Base-by-base conservation (phyloP, 2,113 vertebrate species). In the Hystrix cristata region DNA sequence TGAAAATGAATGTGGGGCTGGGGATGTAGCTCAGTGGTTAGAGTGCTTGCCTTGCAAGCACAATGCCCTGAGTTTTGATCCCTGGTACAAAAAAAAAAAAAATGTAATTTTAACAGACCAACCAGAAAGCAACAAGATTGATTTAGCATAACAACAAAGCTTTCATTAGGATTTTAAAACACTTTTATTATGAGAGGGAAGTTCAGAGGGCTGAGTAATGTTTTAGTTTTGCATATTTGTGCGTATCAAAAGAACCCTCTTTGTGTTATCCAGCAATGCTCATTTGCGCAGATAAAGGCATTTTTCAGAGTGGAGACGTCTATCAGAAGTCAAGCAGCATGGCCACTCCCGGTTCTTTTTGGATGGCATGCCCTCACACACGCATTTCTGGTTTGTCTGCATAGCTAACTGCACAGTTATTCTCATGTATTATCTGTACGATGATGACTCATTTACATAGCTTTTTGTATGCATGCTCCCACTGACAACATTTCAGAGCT, bases 121-220 rank as follows among this genome's bases (percentile, higher is more conserved):
- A 67, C 84, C 98, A 98, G 95, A 98, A 98, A 98, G 96, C 86
- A 98, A 79, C 84, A 98, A 80, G 97, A 98, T 98, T 98, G 97
- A 98, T 95, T 98, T 98, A 98, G 95, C 95, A 97, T 98, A 97
- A 98, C 96, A 98, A 97, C 95, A 97, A 97, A 98, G 92, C 53
- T 95, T 55, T 95, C 97, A 83, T 96, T 98, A 96, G 85, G 87
- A 43, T 64, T 97, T 76, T 96, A 97, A 97, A 98, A 98, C 97
- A 97, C 90, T 97, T 98, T 84, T 80, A 87, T 95, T 96, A 79
- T 92, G 65, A 97, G 93, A 97, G 55, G 81, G 94, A 16, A 60
- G 48, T 86, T 97, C 71, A 97, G 96, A 87, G 62, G 23, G 95
- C 96, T 97, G 62, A 65, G 71, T 86, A 97, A 96, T 92, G 83